Percentiles rank a stretch among this genome's conserved stretches.
These are phyloP conservation scores for Portunus trituberculatus DNA, from an alignment of 1,140 invertebrate species.

Conservation along the genomic window DNA sequence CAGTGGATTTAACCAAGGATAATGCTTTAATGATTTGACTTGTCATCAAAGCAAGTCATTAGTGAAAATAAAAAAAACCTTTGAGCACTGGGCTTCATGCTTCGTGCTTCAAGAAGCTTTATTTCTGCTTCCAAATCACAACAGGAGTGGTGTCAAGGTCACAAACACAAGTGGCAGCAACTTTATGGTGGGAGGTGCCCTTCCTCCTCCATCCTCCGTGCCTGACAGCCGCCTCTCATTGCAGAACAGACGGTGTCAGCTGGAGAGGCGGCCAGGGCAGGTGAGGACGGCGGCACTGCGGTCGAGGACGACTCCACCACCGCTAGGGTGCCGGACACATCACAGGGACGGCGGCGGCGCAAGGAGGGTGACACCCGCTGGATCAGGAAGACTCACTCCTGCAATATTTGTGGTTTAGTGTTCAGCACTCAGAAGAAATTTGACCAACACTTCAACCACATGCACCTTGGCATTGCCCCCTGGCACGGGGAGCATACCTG, in stretches of 20 bases:
- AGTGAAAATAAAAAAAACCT: too few relatives aligned
- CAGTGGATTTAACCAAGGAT: not conserved
- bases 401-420: constrained; percentile 53
- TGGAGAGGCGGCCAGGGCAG: constrained; percentile 37
- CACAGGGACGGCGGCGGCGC: constrained; percentile 37
- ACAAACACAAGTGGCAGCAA: not conserved
- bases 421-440: constrained; percentile 66
- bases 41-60: not conserved
- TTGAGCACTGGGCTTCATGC: too few relatives aligned
- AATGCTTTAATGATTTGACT: not conserved
- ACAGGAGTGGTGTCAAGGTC: not conserved
- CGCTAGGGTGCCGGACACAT: not conserved
- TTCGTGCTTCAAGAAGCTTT: too few relatives aligned
- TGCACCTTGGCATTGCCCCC: constrained; percentile 63
- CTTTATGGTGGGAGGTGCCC: not conserved
- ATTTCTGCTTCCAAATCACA: not conserved
- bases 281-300: constrained; percentile 8
- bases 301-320: constrained; percentile 1
- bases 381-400: constrained; percentile 61
- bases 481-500: constrained; percentile 57
- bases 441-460: constrained; percentile 63
- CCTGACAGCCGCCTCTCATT: constrained; percentile 69
- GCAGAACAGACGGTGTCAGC: constrained; percentile 59
- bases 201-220: not conserved
- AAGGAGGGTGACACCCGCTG: constrained; percentile 50